Evolutionary conservation across 1,140 invertebrate genomes (phyloP), one percentile per base, ranked within the genome.

Genomic region (Archivesica marissinica): DNA sequence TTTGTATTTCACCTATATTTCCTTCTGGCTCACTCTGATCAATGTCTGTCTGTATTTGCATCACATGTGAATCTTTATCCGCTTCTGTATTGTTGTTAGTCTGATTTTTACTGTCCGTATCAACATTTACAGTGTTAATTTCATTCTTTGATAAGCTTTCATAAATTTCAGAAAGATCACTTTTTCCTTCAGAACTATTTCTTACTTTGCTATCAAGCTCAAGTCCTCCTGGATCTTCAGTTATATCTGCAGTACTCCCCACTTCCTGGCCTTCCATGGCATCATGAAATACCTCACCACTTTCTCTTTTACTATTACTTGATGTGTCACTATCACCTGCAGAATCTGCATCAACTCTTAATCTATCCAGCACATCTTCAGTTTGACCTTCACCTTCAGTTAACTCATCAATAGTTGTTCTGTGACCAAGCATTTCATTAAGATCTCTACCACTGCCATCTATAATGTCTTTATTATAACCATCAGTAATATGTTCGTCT

Each of bases 71-170:
- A 59, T 59, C 38, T 38, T 66, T 66, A 41, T 38, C 52, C n/a
- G 59, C 13, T 25, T 80, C 64, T 80, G 68, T 68, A 80, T 80
- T 80, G 38, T 80, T 80, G 68, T 80, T 80, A 44, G 77, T 68
- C 39, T 44, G 56, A 33, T 68, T 35, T n/a, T 81, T 56, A 25
- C 41, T 50, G 23, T 41, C 64, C 33, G 25, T 52, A 56, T 39
- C 50, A 35, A 35, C 50, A 35, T 9, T 30, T 20, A 35, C 75
- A 64, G 41, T 38, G 23, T 79, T 47, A 41, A 15, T 64, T 44
- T 35, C 30, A 59, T 15, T 9, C 11, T 39, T 59, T 38, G 50
- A 52, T n/a, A 23, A 20, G 23, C 66, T 56, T 41, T 79, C 76
- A 56, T 20, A 17, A 44, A 25, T 56, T 70, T 38, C 25, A 47